These are phyloP conservation scores for Diarsia mendica DNA, from an alignment of 2,888 invertebrate genomes.

Conservation along the genomic window DNA sequence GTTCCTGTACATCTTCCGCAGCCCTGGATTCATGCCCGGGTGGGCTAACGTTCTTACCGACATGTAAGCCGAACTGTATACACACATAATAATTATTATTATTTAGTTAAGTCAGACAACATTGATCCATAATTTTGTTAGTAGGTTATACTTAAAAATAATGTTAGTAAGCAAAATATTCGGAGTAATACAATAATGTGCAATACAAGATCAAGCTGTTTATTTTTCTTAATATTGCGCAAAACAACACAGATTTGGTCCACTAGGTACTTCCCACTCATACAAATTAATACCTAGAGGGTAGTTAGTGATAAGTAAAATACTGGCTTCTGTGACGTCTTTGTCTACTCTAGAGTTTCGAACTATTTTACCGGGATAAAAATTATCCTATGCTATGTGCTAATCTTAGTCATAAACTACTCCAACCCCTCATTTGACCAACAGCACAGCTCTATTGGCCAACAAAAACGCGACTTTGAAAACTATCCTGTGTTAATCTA, in stretches of 20 bases:
- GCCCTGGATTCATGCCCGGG: conserved; percentile 96
- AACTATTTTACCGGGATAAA: background rate
- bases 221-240: background rate
- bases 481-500: background rate
- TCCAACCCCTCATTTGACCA: background rate
- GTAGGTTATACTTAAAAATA: too few species aligned
- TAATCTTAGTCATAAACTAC: background rate
- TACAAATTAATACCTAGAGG: too few species aligned
- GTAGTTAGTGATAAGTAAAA: background rate
- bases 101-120: too few species aligned
- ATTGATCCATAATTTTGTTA: too few species aligned
- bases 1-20: conserved; percentile 96
- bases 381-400: too few species aligned
- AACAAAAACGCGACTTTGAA: conserved; percentile 66
- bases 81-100: too few species aligned
- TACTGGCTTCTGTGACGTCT: background rate
- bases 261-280: too few species aligned
- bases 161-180: too few species aligned
- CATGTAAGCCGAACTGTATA: too few species aligned
- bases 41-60: conserved; percentile 94
- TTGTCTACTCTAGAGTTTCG: too few species aligned
- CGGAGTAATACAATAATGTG: too few species aligned
- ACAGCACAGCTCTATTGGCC: conserved; percentile 3
- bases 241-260: background rate
- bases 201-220: too few species aligned